A percentile compares a stretch with the other conserved stretches of the same genome.
phyloP scores from a whole-genome alignment of 2,113 vertebrate genomes.

The Hydrochoerus hydrochaeris region DNA sequence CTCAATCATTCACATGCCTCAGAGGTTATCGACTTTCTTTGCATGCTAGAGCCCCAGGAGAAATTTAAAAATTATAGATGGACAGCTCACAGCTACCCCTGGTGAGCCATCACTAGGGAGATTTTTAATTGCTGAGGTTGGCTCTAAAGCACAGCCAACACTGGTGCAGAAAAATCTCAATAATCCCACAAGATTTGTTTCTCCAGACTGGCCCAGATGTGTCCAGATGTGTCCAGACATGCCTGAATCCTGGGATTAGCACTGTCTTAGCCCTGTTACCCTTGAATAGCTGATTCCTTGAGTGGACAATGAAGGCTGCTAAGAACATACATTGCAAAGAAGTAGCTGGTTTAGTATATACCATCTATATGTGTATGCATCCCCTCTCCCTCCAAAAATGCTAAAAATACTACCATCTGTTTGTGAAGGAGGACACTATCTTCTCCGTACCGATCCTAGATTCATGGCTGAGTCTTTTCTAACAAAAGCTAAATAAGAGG shows the following conservation, averaged over 20 bases:
- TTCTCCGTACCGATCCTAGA: background rate
- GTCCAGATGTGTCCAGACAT: background rate
- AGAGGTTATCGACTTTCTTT: background rate
- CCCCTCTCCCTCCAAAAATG: background rate
- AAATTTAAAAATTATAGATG: background rate
- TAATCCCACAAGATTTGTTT: background rate
- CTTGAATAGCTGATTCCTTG: background rate
- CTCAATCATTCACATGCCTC: background rate
- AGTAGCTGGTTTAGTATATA: background rate
- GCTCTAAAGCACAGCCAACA: background rate
- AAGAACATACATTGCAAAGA: conserved; percentile 7
- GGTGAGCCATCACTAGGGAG: background rate
- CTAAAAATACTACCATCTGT: background rate
- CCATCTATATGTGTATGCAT: background rate
- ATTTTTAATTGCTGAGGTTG: background rate
- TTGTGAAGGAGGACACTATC: background rate
- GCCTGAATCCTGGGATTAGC: background rate
- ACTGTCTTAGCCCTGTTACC: background rate
- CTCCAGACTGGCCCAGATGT: background rate
- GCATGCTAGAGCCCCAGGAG: background rate
- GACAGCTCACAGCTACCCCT: background rate
- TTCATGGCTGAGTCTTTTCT: background rate
- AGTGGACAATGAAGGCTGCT: background rate
- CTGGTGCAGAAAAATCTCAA: background rate
- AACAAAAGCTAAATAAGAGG: background rate